These are phyloP conservation scores for Pheosia gnoma DNA, from an alignment of 2,888 invertebrate species.

Conservation along the genomic window DNA sequence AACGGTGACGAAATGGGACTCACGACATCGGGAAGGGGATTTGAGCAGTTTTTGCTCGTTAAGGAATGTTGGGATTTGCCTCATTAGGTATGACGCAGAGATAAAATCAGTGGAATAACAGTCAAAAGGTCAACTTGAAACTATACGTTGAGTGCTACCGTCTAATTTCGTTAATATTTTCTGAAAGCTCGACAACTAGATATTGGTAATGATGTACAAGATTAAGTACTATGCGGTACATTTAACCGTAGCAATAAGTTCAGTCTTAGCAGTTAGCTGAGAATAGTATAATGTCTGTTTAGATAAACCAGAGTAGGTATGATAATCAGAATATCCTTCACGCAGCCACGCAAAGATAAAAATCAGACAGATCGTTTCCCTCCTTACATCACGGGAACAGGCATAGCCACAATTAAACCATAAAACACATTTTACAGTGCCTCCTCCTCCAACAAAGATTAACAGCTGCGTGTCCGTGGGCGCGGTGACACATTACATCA, in stretches of 20 bases:
- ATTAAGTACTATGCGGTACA: too few relatives aligned
- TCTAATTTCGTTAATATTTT: too few relatives aligned
- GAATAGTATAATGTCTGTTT: neutral
- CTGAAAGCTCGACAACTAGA: too few relatives aligned
- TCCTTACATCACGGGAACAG: slow-evolving; percentile 5
- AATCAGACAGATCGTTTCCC: neutral
- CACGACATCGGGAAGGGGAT: neutral
- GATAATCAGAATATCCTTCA: neutral
- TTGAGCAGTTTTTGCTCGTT: slow-evolving; percentile 1
- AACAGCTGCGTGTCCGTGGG: slow-evolving; percentile 11
- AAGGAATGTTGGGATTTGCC: slow-evolving; percentile 6
- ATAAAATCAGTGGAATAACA: too few relatives aligned
- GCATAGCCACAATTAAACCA: slow-evolving; percentile 8
- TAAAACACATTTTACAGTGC: slow-evolving; percentile 7
- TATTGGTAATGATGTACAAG: too few relatives aligned
- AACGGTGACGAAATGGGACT: slow-evolving; percentile 27
- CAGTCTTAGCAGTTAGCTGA: too few relatives aligned
- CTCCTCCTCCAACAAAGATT: slow-evolving; percentile 7
- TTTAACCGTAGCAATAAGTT: too few relatives aligned
- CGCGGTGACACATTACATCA: slow-evolving; percentile 33
- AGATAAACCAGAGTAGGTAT: neutral
- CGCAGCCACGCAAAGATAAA: neutral
- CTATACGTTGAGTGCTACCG: too few relatives aligned
- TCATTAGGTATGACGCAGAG: neutral
- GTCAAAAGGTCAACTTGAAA: too few relatives aligned